phyloP scores from a whole-genome alignment of 92 coral and sea anemone genomes.

The Epizoanthus ramosus region DNA sequence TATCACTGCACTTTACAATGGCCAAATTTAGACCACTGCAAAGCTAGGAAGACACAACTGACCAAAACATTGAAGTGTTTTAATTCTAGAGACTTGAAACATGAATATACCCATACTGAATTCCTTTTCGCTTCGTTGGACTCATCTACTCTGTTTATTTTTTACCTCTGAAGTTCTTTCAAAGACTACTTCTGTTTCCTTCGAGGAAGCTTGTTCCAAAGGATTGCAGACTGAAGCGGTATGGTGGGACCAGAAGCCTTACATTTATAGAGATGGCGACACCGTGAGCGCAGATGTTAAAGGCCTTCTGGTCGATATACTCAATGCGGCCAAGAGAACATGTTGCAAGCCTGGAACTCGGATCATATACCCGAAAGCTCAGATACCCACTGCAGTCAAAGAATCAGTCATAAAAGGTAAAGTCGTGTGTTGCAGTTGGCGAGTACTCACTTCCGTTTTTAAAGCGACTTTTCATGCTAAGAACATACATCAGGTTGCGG shows the following conservation, averaged over 20 bases:
- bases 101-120: neutral
- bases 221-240: constrained; percentile 50
- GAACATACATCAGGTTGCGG: no score
- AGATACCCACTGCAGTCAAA: constrained; percentile 16
- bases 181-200: constrained; percentile 9
- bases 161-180: constrained; percentile 8
- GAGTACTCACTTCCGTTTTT: no score
- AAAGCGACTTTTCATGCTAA: no score
- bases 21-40: no score
- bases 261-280: constrained; percentile 46
- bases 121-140: neutral
- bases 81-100: no score
- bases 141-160: constrained; percentile 8
- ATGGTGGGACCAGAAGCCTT: constrained; percentile 77
- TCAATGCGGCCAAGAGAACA: constrained; percentile 53
- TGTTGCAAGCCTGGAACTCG: constrained; percentile 61
- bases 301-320: constrained; percentile 79
- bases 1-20: no score
- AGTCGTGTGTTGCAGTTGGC: no score
- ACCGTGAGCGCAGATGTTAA: neutral
- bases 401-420: constrained; percentile 31
- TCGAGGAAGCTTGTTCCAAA: constrained; percentile 54
- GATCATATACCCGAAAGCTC: constrained; percentile 12
- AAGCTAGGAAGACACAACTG: no score
- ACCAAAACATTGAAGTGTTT: neutral